These are phyloP conservation scores for Umimayanthus kanabou DNA, from an alignment of 92 coral and sea anemone species.

Conservation along the genomic window DNA sequence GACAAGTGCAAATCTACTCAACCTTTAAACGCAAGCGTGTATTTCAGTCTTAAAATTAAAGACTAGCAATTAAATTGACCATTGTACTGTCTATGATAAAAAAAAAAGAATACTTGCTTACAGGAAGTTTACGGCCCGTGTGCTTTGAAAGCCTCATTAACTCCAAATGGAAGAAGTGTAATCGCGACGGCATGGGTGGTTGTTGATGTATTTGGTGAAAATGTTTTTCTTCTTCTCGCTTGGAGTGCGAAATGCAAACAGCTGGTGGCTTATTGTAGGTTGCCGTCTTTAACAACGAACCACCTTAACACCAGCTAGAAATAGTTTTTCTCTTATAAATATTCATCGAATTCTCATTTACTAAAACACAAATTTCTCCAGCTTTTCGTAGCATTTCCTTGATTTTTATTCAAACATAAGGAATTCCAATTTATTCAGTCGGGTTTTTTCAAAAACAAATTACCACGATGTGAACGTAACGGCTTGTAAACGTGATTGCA, in stretches of 20 bases:
- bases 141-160: background rate
- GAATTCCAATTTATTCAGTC: background rate
- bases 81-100: background rate
- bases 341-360: constrained; percentile 2
- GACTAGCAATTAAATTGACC: background rate
- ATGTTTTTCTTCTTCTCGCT: constrained; percentile 29
- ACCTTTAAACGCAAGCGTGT: background rate
- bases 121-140: background rate
- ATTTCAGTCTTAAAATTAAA: background rate
- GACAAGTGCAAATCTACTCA: background rate
- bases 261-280: constrained; percentile 5
- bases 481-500: background rate
- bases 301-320: constrained; percentile 2
- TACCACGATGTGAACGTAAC: background rate
- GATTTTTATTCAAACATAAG: background rate
- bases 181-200: constrained; percentile 13
- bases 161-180: background rate
- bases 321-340: constrained; percentile 17
- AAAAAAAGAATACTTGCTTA: background rate
- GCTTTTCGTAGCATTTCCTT: background rate
- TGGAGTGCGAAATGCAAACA: constrained; percentile 33
- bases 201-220: background rate
- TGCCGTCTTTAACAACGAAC: background rate
- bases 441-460: background rate
- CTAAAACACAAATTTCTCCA: background rate